phyloP scores from a whole-genome alignment of 2,888 invertebrate genomes.

The Orthonevra nobilis region DNA sequence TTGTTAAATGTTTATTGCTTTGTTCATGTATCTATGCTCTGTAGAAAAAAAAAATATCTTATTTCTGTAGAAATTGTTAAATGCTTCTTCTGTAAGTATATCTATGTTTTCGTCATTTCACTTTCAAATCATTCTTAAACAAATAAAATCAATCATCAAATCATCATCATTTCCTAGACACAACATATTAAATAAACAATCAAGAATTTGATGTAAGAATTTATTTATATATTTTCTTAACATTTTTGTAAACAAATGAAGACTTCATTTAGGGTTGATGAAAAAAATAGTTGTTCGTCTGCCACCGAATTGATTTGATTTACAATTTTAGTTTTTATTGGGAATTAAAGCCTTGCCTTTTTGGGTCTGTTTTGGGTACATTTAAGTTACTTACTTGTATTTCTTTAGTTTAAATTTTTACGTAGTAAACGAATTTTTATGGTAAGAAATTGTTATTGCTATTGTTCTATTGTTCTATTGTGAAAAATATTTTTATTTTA shows the following conservation, averaged over 20 bases:
- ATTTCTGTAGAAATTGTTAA: slow-evolving; percentile 11
- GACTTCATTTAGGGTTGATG: slow-evolving; percentile 17
- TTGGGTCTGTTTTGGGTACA: not conserved
- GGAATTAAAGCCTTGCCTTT: slow-evolving; percentile 13
- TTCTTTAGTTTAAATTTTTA: slow-evolving; percentile 22
- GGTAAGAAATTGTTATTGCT: not conserved
- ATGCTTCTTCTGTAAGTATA: slow-evolving; percentile 25
- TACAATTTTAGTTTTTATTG: slow-evolving; percentile 14
- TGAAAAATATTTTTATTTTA: slow-evolving; percentile 12
- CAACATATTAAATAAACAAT: slow-evolving; percentile 23
- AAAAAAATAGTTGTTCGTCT: not conserved
- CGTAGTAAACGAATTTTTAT: too few species aligned
- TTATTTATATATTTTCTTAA: not conserved
- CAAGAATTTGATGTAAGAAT: slow-evolving; percentile 56
- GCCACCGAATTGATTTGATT: slow-evolving; percentile 4
- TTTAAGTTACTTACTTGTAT: slow-evolving; percentile 7
- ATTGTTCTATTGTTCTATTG: slow-evolving; percentile 22
- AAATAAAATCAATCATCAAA: slow-evolving; percentile 14
- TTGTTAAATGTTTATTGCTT: slow-evolving; percentile 53
- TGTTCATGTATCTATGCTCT: slow-evolving; percentile 39
- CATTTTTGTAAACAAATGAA: slow-evolving; percentile 36
- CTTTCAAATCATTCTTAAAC: not conserved
- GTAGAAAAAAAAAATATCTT: not conserved
- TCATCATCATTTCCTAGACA: slow-evolving; percentile 27
- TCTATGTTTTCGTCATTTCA: slow-evolving; percentile 12